Conservation (phyloP, 1,140 invertebrate genomes). For the Cepaea nemoralis region DNA sequence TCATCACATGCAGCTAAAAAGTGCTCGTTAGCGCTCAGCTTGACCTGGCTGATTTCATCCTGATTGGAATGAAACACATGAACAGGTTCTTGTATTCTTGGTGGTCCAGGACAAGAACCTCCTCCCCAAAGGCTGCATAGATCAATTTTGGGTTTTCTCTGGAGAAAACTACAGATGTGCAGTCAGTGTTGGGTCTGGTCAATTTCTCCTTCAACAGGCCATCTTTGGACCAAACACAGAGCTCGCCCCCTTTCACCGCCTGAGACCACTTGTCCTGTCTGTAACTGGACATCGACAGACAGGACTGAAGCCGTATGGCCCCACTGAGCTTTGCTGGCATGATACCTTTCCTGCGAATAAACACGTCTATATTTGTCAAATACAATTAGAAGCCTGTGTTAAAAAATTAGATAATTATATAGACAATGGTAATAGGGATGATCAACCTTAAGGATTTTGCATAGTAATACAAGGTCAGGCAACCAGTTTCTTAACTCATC, state of each 20-base stretch:
- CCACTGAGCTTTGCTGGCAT: slow-evolving; percentile 43
- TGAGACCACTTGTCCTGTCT: slow-evolving; percentile 53
- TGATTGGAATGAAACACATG: slow-evolving; percentile 57
- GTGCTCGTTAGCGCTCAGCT: slow-evolving; percentile 61
- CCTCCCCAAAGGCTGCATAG: slow-evolving; percentile 60
- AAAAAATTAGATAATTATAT: too few relatives aligned
- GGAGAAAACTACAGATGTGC: slow-evolving; percentile 60
- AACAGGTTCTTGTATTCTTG: slow-evolving; percentile 45
- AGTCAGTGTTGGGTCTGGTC: slow-evolving; percentile 50
- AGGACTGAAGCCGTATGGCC: slow-evolving; percentile 72
- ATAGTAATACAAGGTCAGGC: too few relatives aligned
- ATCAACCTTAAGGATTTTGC: too few relatives aligned
- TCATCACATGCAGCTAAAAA: slow-evolving; percentile 68
- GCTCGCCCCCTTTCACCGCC: slow-evolving; percentile 63
- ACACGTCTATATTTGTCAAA: too few relatives aligned
- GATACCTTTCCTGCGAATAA: too few relatives aligned
- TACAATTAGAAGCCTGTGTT: too few relatives aligned
- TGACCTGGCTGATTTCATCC: slow-evolving; percentile 67
- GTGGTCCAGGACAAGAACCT: slow-evolving; percentile 55
- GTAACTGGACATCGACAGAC: slow-evolving; percentile 65
- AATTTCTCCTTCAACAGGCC: slow-evolving; percentile 52
- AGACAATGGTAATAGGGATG: too few relatives aligned
- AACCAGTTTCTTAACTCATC: too few relatives aligned
- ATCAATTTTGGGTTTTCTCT: slow-evolving; percentile 55
- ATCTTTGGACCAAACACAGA: slow-evolving; percentile 65